These are phyloP conservation scores for Megalurothrips usitatus DNA, from an alignment of 2,888 invertebrate genomes.

Conservation along the genomic window DNA sequence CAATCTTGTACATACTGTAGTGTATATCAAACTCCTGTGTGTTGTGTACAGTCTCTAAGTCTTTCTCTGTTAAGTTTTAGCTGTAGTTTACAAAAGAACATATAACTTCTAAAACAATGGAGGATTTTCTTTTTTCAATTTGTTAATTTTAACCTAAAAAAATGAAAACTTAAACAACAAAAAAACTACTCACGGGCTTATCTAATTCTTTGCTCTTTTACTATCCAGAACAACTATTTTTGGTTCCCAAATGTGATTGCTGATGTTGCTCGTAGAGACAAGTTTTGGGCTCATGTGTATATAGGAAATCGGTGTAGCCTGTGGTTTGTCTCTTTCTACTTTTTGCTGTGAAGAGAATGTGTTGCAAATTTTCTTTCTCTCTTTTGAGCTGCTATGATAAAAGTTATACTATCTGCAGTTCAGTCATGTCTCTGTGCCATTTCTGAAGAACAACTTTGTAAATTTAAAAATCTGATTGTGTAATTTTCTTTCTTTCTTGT, in stretches of 20 bases:
- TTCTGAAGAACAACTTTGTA: not conserved
- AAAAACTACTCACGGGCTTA: not conserved
- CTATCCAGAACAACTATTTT: too few species aligned
- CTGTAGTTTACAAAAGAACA: not conserved
- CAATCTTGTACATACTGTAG: conserved; percentile 4
- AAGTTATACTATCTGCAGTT: too few species aligned
- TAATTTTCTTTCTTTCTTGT: not conserved
- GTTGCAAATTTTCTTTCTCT: too few species aligned
- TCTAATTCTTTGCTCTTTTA: too few species aligned
- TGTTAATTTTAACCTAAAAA: too few species aligned
- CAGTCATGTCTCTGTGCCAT: too few species aligned
- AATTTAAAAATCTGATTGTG: not conserved
- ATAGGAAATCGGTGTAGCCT: not conserved
- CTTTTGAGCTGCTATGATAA: too few species aligned
- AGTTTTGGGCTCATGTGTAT: not conserved
- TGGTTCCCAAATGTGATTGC: not conserved
- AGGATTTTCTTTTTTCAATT: too few species aligned
- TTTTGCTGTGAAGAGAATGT: too few species aligned
- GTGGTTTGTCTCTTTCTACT: not conserved
- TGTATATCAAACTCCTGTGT: not conserved
- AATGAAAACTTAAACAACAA: not conserved
- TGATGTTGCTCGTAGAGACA: not conserved
- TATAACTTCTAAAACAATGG: too few species aligned
- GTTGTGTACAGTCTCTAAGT: not conserved
- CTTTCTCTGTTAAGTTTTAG: not conserved